Base-by-base conservation (phyloP, 2,113 vertebrate species). In the Prunella himalayana region DNA sequence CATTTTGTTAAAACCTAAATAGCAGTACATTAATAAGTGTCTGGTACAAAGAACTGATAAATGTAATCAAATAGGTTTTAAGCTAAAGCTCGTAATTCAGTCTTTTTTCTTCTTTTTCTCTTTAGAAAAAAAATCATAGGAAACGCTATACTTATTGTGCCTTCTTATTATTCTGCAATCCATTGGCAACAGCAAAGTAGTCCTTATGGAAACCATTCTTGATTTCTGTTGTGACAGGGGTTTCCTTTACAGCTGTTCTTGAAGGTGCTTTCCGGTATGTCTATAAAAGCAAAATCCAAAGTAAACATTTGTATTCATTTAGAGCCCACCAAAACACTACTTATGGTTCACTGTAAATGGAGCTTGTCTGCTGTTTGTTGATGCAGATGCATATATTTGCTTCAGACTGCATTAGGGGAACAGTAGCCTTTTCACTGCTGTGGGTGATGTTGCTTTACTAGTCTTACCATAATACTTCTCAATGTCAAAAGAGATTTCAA, bases 131-230 rank as follows among this genome's bases (percentile, higher is more conserved):
- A 92, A 84, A 41, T 4, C 21, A 57, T 54, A 94, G 54, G 86
- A 86, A 86, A 75, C 71, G 33, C 51, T 49, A 8, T 51, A 78
- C 77, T 97, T 96, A 99, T 71, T 98, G 98, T 28, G 88, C 94
- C 91, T 99, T 99, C 96, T 98, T 97, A 57, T 94, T 97, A 82
- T 96, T 94, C 33, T 90, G 93, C 19, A 96, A 69, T 61, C 98
- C 98, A 2, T 99, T 99, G 31, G 95, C 84, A 49, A 83, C 64
- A 15, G 90, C 51, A 51, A 97, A 89, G 92, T 95, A 96, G 81
- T 98, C 98, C 94, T 98, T 99, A 86, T 97, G 96, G 94, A 98
- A 98, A 49, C 98, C 98, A 1, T 98, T 98, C 94, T 94, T 98
- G 42, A 97, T 39, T 91, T 98, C 98, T 71, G 75, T 96, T 64